Base-by-base conservation (phyloP, 2,888 invertebrate genomes). In the Crematogaster levior region DNA sequence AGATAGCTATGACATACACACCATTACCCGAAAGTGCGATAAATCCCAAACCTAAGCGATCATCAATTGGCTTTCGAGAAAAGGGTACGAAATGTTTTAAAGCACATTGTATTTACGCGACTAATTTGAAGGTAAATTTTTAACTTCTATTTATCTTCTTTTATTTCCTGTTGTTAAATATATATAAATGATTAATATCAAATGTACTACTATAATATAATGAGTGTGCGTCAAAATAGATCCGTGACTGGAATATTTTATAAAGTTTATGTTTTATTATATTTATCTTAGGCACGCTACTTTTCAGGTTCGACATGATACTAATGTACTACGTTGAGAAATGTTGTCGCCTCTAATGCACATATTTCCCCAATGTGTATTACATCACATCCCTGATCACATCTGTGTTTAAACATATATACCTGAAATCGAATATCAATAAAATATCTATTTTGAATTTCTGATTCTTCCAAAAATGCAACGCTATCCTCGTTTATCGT, bases 1-100 rank as follows among this genome's bases (percentile, higher is more conserved):
- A 12, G 12, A 40, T 43, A 43, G 40, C 46, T 27, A 15, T 51
- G 66, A 65, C 65, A 43, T 43, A 15, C 27, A 15, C 27, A 37
- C 27, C 27, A 48, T 65, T 51, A n/a, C 12, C 27, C 27, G 51
- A 66, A 68, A 66, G n/a, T 40, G 68, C 60, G 63, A 74, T 63
- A 74, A 74, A 74, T 43, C 21, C 18, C 46, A 21, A n/a, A 12
- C 30, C 27, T 51, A 66, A 15, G 6, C 48, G 24, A 15, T 30
- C n/a, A 75, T 53, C 66, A 40, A 75, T 63, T 34, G 46, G 30
- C 18, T 63, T 66, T 27, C 18, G 40, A 66, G 51, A 65, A 27
- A 51, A 46, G 4, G 15, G 5, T 51, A n/a, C 9, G 43, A 3
- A 34, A 43, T 9, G 18, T n/a, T n/a, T 6, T 34, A 12, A 24